phyloP scores from a whole-genome alignment of 2,888 invertebrate species.

The Drosophila flavopinicola region DNA sequence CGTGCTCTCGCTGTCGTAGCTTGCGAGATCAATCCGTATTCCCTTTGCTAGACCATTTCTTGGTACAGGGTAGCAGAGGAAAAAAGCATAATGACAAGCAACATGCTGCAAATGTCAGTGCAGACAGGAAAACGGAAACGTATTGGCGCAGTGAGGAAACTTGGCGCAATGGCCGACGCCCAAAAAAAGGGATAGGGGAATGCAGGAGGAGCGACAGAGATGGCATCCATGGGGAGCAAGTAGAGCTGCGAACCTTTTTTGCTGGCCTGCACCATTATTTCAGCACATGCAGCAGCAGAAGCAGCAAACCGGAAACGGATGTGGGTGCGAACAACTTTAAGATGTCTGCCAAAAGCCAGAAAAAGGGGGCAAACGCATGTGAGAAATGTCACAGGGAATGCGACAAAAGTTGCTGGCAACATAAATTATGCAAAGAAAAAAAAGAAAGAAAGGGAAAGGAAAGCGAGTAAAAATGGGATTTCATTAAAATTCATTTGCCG shows the following conservation, averaged over 20 bases:
- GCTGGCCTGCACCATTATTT: conserved; percentile 26
- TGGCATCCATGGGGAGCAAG: conserved; percentile 28
- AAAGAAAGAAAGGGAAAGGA: conserved; percentile 15
- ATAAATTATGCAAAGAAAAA: conserved; percentile 58
- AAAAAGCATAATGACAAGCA: conserved; percentile 64
- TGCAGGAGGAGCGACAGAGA: not conserved
- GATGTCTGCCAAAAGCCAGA: conserved; percentile 53
- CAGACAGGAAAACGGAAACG: conserved; percentile 79
- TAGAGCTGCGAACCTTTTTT: not conserved
- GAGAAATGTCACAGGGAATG: conserved; percentile 32
- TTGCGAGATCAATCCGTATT: not conserved
- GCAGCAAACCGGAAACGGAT: conserved; percentile 63
- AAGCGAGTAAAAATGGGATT: conserved; percentile 17
- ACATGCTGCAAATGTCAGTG: conserved; percentile 75
- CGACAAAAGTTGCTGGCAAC: conserved; percentile 57
- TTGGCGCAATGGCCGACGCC: conserved; percentile 63
- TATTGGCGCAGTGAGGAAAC: conserved; percentile 72
- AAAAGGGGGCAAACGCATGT: conserved; percentile 7
- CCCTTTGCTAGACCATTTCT: not conserved
- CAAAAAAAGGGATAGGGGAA: conserved; percentile 11
- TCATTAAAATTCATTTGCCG: conserved; percentile 76
- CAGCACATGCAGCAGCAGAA: conserved; percentile 16
- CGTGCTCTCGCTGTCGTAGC: not conserved
- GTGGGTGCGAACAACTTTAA: conserved; percentile 67
- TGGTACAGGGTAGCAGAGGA: conserved; percentile 3